These are phyloP conservation scores for Etheostoma perlongum DNA, from an alignment of 2,797 vertebrate species.

Conservation along the genomic window DNA sequence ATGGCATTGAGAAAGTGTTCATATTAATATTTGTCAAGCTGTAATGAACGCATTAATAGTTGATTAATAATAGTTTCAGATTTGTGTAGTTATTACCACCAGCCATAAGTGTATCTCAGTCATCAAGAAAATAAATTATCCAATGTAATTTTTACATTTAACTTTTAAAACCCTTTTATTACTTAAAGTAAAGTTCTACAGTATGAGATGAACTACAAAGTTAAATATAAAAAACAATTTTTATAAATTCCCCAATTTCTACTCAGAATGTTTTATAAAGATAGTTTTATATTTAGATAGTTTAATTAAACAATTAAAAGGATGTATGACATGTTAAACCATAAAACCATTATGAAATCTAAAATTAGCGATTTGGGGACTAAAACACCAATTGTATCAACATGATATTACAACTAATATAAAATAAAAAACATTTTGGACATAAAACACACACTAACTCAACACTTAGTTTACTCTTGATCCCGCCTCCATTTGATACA, in stretches of 20 bases:
- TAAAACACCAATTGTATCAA: neutral
- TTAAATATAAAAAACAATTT: no score
- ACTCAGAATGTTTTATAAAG: neutral
- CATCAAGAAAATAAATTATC: neutral
- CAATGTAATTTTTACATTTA: neutral
- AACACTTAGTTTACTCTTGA: neutral
- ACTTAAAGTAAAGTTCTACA: neutral
- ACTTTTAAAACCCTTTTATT: neutral
- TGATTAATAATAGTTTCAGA: neutral
- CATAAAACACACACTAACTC: neutral
- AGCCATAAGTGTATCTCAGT: neutral
- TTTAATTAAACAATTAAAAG: neutral
- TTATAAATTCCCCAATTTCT: neutral
- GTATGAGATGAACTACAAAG: neutral
- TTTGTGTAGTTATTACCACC: neutral
- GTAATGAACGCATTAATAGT: neutral
- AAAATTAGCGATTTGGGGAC: no score
- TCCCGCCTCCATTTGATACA: neutral
- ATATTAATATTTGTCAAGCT: neutral
- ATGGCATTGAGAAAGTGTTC: neutral
- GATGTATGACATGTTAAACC: neutral
- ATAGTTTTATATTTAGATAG: neutral
- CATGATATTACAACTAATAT: neutral
- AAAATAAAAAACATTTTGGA: no score
- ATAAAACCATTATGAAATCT: neutral